Evolutionary conservation across 2,888 invertebrate genomes (phyloP).

Genomic region (Ganaspis brasiliensis): DNA sequence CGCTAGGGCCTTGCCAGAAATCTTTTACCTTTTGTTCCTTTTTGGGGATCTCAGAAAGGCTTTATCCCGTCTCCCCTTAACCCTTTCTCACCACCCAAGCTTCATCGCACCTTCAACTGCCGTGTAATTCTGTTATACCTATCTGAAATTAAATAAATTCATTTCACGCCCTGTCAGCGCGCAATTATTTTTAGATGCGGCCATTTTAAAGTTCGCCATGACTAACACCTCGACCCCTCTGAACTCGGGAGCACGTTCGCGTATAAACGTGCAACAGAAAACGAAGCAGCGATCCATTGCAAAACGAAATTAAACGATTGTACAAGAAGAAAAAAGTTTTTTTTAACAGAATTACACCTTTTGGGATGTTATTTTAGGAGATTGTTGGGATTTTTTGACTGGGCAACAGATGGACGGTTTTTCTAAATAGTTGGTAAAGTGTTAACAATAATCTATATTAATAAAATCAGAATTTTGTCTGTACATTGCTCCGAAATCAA

Average conservation of each 20-base stretch:
- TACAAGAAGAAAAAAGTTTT: no score
- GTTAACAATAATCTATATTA: no score
- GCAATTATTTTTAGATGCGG: slow-evolving; percentile 79
- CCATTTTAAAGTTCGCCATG: slow-evolving; percentile 75
- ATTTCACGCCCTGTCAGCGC: slow-evolving; percentile 81
- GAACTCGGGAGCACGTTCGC: slow-evolving; percentile 65
- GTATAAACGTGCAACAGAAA: slow-evolving; percentile 61
- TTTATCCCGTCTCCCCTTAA: slow-evolving; percentile 53
- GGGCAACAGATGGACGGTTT: no score
- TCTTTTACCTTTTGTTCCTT: slow-evolving; percentile 4
- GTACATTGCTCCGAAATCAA: no score
- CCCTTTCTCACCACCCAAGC: slow-evolving; percentile 68
- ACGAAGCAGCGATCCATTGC: slow-evolving; percentile 57
- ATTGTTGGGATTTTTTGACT: no score
- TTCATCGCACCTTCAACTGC: slow-evolving; percentile 78
- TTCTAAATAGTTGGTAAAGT: no score
- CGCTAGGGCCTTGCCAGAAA: no score
- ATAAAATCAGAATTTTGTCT: no score
- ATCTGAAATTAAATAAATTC: slow-evolving; percentile 81
- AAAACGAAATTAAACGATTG: slow-evolving; percentile 65
- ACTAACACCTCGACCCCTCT: slow-evolving; percentile 73
- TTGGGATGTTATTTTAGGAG: no score
- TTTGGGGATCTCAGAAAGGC: slow-evolving; percentile 17
- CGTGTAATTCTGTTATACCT: slow-evolving; percentile 80
- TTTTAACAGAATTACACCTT: no score